Percentiles rank a stretch among this genome's conserved stretches.
These are phyloP conservation scores for Tineola bisselliella DNA, from an alignment of 2,888 invertebrate genomes.

Conservation along the genomic window DNA sequence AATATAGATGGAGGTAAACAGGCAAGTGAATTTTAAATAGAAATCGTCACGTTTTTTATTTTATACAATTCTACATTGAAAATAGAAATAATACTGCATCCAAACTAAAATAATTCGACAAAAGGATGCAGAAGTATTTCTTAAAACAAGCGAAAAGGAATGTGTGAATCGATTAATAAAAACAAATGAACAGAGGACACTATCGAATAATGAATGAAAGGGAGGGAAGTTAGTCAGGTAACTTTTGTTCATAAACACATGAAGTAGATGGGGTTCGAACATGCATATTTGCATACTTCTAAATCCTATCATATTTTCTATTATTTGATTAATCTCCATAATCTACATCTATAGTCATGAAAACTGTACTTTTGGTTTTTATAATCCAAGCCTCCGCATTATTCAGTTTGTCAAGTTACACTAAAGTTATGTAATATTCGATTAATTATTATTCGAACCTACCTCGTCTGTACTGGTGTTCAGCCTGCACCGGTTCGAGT, in stretches of 20 bases:
- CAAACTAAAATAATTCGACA: neutral
- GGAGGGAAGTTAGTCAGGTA: conserved; percentile 54
- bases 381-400: conserved; percentile 52
- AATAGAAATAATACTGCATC: conserved; percentile 8
- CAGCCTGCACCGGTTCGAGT: conserved; percentile 52
- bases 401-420: conserved; percentile 27
- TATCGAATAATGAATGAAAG: conserved; percentile 32
- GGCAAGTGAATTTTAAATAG: neutral
- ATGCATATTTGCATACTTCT: conserved; percentile 56
- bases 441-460: conserved; percentile 39
- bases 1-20: neutral
- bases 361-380: conserved; percentile 56
- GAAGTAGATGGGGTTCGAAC: conserved; percentile 54
- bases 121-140: conserved; percentile 7
- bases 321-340: conserved; percentile 24
- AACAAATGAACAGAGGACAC: neutral
- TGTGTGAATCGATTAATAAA: neutral
- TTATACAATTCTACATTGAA: neutral
- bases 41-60: neutral
- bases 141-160: neutral
- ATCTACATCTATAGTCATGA: conserved; percentile 64
- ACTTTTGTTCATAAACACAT: conserved; percentile 66
- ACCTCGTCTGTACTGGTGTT: conserved; percentile 61
- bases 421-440: conserved; percentile 20
- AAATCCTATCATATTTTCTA: conserved; percentile 38